Evolutionary conservation across 30 jellyfish, hydroid and myxozoan species (phyloP), one percentile per base, ranked within the genome.

Genomic region (Chironex yamaguchii): DNA sequence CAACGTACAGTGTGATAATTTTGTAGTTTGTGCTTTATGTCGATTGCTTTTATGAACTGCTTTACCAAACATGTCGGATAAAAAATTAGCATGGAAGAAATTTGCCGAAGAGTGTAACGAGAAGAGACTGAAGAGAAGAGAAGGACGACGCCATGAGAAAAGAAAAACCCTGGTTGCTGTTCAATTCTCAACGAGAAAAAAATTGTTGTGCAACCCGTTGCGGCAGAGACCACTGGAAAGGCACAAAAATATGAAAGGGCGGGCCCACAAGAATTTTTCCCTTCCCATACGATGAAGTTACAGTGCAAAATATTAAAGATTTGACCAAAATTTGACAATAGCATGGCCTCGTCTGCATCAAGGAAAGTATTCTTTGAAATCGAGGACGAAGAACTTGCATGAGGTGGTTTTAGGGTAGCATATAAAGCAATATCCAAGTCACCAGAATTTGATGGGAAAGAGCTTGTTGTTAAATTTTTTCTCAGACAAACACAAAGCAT

Each of bases 371-470:
- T 30, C 30, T 75, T 75, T 75, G 76, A 50, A 17, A 75, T 75
- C 42, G 76, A 24, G 23, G 34, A 29, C 26, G 29, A 30, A 26
- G 77, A 25, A n/a, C 26, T 48, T 78, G 82, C 33, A n/a, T 36
- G 76, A 33, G 91, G 91, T 22, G 91, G 74, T 12, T 80, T 80
- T 26, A 63, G 91, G 74, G 51, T 64, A 62, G 91, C 84, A 2
- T 80, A 20, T 34, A 65, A 80, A 80, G 73, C 84, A 0, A 64
- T 36, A 20, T 77, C 89, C 1, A 23, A 24, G 0, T 30, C 78
- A 14, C 36, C 71, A 4, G 4, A 21, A 31, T 63, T 62, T 49
- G 11, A 22, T 62, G 63, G 36, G 23, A 62, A 36, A 22, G 34
- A n/a, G 23, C 48, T 11, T 26, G 65, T 80, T 11, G 29, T 80